Evolutionary conservation across 2,113 vertebrate genomes (phyloP).

Genomic region (Tragulus kanchil): DNA sequence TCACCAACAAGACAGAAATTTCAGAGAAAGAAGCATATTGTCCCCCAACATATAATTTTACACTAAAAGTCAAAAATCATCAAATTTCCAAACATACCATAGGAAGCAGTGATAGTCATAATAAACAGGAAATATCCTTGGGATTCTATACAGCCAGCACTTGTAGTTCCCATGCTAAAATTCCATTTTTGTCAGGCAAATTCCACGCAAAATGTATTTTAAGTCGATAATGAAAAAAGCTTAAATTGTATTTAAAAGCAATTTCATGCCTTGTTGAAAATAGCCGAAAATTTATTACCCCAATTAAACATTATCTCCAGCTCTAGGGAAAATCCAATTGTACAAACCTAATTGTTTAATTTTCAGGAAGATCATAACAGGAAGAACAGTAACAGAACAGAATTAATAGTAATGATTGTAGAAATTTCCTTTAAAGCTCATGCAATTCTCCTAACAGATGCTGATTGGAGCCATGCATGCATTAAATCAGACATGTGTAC

Average conservation of each 20-base stretch:
- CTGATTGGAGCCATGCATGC: constrained; percentile 83
- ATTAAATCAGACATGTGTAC: constrained; percentile 85
- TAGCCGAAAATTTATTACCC: constrained; percentile 20
- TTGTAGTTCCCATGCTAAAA: constrained; percentile 27
- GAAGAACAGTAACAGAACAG: constrained; percentile 70
- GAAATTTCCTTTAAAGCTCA: constrained; percentile 76
- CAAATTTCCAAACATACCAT: background rate
- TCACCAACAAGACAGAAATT: constrained; percentile 11
- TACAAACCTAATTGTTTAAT: constrained; percentile 17
- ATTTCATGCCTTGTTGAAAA: constrained; percentile 50
- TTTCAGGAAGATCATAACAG: constrained; percentile 45
- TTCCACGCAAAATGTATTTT: background rate
- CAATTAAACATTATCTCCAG: constrained; percentile 38
- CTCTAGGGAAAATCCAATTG: constrained; percentile 40
- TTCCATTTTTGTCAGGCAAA: constrained; percentile 29
- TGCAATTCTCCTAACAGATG: constrained; percentile 83
- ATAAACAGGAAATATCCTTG: constrained; percentile 30
- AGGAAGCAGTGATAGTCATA: background rate
- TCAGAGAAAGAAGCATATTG: background rate
- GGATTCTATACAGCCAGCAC: background rate
- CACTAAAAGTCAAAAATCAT: background rate
- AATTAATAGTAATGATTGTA: constrained; percentile 77
- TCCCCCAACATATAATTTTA: constrained; percentile 36
- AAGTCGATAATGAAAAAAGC: background rate
- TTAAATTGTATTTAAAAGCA: constrained; percentile 52